Evolutionary conservation across 2,113 vertebrate species (phyloP).

Genomic region (Cervus canadensis): DNA sequence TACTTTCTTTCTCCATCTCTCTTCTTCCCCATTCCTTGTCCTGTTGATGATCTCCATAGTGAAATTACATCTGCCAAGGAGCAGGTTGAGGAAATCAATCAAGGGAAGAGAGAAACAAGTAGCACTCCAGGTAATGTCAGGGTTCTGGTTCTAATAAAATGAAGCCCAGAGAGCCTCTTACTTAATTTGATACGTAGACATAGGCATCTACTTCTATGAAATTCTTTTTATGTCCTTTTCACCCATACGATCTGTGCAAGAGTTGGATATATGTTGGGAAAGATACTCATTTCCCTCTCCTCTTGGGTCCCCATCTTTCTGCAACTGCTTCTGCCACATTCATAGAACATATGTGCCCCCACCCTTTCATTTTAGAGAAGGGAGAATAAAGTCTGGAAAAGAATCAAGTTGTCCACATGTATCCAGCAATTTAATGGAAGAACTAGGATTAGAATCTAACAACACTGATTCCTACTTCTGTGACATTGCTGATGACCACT

Average conservation of each 20-base stretch:
- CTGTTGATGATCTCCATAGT: neutral
- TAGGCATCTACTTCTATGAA: neutral
- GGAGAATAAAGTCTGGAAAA: neutral
- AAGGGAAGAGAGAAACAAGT: neutral
- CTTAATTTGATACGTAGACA: neutral
- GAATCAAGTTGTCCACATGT: neutral
- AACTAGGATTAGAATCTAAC: neutral
- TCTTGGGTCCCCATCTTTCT: neutral
- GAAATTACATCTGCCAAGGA: neutral
- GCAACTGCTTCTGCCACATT: neutral
- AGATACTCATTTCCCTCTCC: neutral
- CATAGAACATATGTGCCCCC: neutral
- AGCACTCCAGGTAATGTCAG: neutral
- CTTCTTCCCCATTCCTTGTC: neutral
- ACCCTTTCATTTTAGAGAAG: neutral
- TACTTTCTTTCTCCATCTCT: neutral
- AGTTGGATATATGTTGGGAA: neutral
- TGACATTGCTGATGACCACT: neutral
- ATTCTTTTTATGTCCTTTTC: neutral
- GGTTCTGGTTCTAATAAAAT: neutral
- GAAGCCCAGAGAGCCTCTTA: neutral
- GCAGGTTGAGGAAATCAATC: neutral
- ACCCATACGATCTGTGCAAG: neutral
- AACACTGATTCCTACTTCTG: neutral
- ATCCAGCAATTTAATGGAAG: neutral